These are phyloP conservation scores for Xanthia togata DNA, from an alignment of 2,888 invertebrate genomes.

Conservation along the genomic window DNA sequence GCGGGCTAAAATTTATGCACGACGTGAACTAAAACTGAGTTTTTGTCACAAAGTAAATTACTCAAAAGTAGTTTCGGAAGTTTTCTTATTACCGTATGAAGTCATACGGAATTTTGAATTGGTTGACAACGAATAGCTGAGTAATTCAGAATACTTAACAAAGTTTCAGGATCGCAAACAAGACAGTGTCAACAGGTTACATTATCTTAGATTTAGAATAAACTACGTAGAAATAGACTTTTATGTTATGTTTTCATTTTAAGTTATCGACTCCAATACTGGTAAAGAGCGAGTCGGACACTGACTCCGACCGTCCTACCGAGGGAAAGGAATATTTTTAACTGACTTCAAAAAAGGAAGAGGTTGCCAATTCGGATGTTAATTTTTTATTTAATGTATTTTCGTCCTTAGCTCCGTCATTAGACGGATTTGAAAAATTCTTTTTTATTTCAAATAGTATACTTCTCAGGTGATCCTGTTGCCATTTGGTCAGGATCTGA, in stretches of 20 bases:
- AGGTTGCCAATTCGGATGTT: too few species aligned
- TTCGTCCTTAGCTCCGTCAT: too few species aligned
- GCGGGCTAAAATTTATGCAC: slow-evolving; percentile 19
- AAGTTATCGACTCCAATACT: neutral
- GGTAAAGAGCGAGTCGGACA: neutral
- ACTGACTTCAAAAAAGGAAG: too few species aligned
- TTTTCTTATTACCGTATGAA: neutral
- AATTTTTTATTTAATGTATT: too few species aligned
- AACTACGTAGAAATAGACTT: neutral
- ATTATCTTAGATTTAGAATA: slow-evolving; percentile 6
- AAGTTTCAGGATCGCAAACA: slow-evolving; percentile 13
- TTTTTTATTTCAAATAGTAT: too few species aligned
- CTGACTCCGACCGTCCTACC: too few species aligned
- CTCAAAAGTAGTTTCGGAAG: slow-evolving; percentile 26
- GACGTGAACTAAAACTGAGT: slow-evolving; percentile 20
- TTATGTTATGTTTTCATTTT: neutral
- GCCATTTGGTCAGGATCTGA: too few species aligned
- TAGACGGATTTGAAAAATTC: too few species aligned
- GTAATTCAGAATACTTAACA: slow-evolving; percentile 4
- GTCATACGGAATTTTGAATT: neutral
- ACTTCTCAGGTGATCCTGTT: too few species aligned
- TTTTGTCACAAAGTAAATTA: slow-evolving; percentile 19
- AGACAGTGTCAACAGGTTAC: slow-evolving; percentile 16
- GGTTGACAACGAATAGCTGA: neutral
- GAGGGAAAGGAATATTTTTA: too few species aligned